phyloP scores from a whole-genome alignment of 2,113 vertebrate genomes.

The Redunca redunca region DNA sequence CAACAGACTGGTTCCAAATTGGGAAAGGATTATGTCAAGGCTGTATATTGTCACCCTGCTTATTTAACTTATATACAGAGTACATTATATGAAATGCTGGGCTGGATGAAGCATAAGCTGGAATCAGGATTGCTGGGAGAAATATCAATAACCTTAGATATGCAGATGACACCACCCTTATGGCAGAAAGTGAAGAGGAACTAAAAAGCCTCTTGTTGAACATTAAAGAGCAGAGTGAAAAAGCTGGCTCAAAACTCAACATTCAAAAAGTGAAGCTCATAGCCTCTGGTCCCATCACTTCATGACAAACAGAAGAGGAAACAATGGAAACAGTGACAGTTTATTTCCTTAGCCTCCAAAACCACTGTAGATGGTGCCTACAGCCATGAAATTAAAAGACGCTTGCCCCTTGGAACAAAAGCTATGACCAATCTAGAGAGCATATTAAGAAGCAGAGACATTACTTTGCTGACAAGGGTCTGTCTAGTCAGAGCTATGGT shows the following conservation, averaged over 20 bases:
- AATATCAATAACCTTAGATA: background rate
- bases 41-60: background rate
- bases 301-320: background rate
- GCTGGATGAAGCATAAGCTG: background rate
- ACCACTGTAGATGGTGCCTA: background rate
- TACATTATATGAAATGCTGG: background rate
- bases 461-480: background rate
- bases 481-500: background rate
- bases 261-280: background rate
- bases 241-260: background rate
- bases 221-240: background rate
- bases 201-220: background rate
- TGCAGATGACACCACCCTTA: background rate
- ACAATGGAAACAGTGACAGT: background rate
- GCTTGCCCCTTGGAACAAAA: background rate
- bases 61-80: background rate
- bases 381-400: background rate
- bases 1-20: background rate
- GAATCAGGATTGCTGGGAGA: background rate
- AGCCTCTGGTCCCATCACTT: background rate
- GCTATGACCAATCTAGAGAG: background rate
- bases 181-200: background rate
- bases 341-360: background rate
- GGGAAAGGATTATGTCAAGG: background rate
- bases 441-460: background rate